These are phyloP conservation scores for Drosophila lutescens DNA, from an alignment of 2,888 invertebrate species.

Conservation along the genomic window DNA sequence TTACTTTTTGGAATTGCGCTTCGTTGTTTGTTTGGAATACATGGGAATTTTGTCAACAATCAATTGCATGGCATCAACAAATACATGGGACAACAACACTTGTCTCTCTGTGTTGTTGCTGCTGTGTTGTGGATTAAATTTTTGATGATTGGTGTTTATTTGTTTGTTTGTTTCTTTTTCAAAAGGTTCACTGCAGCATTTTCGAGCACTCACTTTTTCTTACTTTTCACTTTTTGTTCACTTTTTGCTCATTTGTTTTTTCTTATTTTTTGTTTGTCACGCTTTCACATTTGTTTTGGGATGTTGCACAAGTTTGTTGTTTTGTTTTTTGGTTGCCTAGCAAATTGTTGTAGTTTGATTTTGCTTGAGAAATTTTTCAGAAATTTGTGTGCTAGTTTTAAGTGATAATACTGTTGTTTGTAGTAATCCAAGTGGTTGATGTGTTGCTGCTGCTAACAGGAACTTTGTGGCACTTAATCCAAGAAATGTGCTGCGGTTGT, in stretches of 20 bases:
- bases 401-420: constrained; percentile 72
- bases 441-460: constrained; percentile 63
- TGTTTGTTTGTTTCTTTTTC: constrained; percentile 27
- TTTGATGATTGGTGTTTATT: constrained; percentile 26
- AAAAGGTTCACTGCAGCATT: constrained; percentile 47
- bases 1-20: constrained; percentile 85
- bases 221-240: constrained; percentile 45
- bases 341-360: constrained; percentile 53
- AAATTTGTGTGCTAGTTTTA: constrained; percentile 52
- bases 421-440: constrained; percentile 75
- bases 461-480: constrained; percentile 75
- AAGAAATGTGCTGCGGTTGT: constrained; percentile 62
- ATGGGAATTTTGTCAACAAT: constrained; percentile 85
- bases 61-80: constrained; percentile 84
- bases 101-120: constrained; percentile 43
- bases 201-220: constrained; percentile 32
- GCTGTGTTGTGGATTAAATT: constrained; percentile 37
- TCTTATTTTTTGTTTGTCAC: constrained; percentile 56
- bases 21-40: constrained; percentile 85
- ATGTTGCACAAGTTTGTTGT: constrained; percentile 49
- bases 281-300: constrained; percentile 67
- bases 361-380: constrained; percentile 16
- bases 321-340: constrained; percentile 69
- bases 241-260: constrained; percentile 48
- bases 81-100: constrained; percentile 63